phyloP scores from a whole-genome alignment of 2,797 vertebrate genomes.

The Acanthurus leucopareius region DNA sequence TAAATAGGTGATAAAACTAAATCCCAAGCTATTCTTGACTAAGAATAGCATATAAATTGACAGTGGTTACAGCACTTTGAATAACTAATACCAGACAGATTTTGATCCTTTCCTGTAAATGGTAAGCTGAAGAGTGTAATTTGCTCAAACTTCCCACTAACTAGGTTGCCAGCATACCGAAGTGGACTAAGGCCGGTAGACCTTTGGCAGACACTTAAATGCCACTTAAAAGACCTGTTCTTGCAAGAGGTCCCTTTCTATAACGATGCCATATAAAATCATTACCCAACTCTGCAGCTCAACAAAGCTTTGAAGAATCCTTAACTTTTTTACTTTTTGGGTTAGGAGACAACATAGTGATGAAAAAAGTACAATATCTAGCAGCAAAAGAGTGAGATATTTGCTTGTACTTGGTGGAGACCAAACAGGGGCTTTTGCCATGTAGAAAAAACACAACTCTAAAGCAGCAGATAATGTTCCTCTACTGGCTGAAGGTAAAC shows the following conservation, averaged over 20 bases:
- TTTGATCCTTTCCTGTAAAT: slow-evolving; percentile 3
- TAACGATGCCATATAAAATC: not conserved
- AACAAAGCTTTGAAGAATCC: not conserved
- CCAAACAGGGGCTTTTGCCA: not conserved
- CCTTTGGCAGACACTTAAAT: too few relatives aligned
- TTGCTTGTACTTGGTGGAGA: not conserved
- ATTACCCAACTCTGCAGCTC: too few relatives aligned
- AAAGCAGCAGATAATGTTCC: not conserved
- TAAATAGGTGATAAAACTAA: not conserved
- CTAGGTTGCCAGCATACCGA: too few relatives aligned
- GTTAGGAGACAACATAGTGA: not conserved
- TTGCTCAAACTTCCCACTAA: too few relatives aligned
- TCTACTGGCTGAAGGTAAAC: not conserved
- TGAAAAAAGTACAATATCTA: not conserved
- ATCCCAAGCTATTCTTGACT: not conserved
- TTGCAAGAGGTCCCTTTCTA: not conserved
- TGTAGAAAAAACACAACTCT: not conserved
- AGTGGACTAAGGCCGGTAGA: too few relatives aligned
- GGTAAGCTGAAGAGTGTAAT: not conserved
- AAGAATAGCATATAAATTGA: not conserved
- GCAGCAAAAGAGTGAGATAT: not conserved
- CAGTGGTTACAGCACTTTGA: not conserved
- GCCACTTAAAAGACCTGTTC: too few relatives aligned
- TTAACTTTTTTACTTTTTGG: not conserved
- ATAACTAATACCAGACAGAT: not conserved